Percentiles rank a stretch among this genome's conserved stretches.
These are phyloP conservation scores for Leptinotarsa tumamoca DNA, from an alignment of 2,888 invertebrate species.

Conservation along the genomic window DNA sequence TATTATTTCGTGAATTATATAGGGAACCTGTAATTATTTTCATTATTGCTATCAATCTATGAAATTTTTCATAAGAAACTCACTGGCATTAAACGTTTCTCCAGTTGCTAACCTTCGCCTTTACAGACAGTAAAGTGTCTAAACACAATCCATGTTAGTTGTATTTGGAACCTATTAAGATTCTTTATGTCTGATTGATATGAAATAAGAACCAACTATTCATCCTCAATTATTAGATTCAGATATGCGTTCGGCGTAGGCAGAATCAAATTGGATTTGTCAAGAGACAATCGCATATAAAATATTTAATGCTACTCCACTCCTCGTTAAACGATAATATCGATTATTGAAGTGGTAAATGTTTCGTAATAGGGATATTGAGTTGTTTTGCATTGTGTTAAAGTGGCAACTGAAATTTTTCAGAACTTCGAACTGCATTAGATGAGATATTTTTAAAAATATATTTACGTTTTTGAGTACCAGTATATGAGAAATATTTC, in stretches of 20 bases:
- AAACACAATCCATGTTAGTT: neutral
- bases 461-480: too few relatives aligned
- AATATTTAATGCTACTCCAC: constrained; percentile 28
- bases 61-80: too few relatives aligned
- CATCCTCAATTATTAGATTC: constrained; percentile 24
- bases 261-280: constrained; percentile 34
- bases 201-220: constrained; percentile 22
- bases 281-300: constrained; percentile 36
- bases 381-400: too few relatives aligned
- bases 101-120: neutral
- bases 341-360: constrained; percentile 26
- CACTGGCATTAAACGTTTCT: neutral
- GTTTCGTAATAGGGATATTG: neutral
- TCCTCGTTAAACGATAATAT: constrained; percentile 28
- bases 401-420: too few relatives aligned
- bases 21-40: too few relatives aligned
- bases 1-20: too few relatives aligned
- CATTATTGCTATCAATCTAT: too few relatives aligned
- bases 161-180: neutral
- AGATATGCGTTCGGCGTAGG: constrained; percentile 28
- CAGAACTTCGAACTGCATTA: too few relatives aligned
- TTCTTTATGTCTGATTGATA: constrained; percentile 27
- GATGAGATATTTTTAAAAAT: too few relatives aligned
- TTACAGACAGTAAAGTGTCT: constrained; percentile 7
- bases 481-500: too few relatives aligned